A percentile compares a stretch with the other conserved stretches of the same genome.
phyloP scores from a whole-genome alignment of 2,888 invertebrate genomes.

The Lithosia quadra region DNA sequence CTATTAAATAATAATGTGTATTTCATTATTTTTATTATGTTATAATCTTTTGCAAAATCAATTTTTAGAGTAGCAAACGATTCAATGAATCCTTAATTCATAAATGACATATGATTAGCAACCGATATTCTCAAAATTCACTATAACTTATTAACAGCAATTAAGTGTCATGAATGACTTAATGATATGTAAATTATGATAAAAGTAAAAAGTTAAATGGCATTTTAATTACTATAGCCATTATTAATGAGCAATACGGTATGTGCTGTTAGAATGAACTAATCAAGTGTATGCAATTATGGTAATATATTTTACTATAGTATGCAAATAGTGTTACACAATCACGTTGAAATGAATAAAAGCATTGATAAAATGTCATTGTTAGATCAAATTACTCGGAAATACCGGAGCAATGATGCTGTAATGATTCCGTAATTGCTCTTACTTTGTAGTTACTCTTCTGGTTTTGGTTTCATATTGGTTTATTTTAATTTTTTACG shows the following conservation, averaged over 20 bases:
- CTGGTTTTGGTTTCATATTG: background rate
- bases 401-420: background rate
- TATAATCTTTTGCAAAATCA: too few species aligned
- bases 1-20: too few species aligned
- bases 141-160: background rate
- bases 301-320: background rate
- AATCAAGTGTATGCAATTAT: background rate
- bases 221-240: background rate
- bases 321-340: background rate
- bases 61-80: background rate
- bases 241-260: background rate
- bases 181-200: background rate
- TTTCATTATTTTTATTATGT: too few species aligned
- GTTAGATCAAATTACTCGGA: background rate
- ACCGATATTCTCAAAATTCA: background rate
- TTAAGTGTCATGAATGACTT: background rate
- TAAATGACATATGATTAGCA: too few species aligned
- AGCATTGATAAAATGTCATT: slow-evolving; percentile 4
- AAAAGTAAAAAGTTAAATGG: background rate
- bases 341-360: background rate
- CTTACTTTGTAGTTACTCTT: background rate
- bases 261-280: background rate
- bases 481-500: too few species aligned
- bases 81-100: too few species aligned
- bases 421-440: background rate